Conservation (phyloP, 2,797 vertebrate species). For the Poeciliopsis gracilis region DNA sequence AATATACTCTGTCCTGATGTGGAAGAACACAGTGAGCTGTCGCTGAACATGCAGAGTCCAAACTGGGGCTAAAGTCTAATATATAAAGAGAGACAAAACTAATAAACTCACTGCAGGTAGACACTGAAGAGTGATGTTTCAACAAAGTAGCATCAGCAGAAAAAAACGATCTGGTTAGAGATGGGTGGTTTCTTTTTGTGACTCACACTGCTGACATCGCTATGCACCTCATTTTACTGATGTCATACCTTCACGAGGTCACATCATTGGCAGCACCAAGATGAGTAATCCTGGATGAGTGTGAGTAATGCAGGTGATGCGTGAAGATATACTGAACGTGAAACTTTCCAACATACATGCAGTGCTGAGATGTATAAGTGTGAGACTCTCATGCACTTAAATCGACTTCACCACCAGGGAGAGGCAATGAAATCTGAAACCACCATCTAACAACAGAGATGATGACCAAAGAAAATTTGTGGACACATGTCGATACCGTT, state of each 20-base stretch:
- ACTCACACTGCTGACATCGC: conserved; percentile 53
- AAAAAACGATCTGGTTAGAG: too few relatives aligned
- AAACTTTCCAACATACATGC: conserved; percentile 9
- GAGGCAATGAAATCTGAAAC: conserved; percentile 39
- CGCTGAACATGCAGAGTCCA: neutral
- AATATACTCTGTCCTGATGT: neutral
- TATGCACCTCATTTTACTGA: conserved; percentile 54
- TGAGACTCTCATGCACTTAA: neutral
- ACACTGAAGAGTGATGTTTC: neutral
- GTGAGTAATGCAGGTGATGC: conserved; percentile 17
- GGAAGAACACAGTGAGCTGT: neutral
- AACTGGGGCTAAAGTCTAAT: neutral
- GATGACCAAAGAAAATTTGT: conserved; percentile 20
- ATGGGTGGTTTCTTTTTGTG: conserved; percentile 25
- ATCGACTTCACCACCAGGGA: conserved; percentile 14
- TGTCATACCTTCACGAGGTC: conserved; percentile 55
- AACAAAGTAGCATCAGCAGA: neutral
- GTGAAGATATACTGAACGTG: conserved; percentile 10
- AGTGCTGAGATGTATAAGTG: neutral
- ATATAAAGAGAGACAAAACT: neutral
- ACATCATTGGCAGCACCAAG: conserved; percentile 37
- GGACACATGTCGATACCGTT: conserved; percentile 24
- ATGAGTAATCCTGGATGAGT: conserved; percentile 51
- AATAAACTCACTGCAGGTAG: neutral
- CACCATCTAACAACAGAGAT: conserved; percentile 27